Conservation (phyloP, 2,797 vertebrate genomes). For the Pangasius mekongensis region DNA sequence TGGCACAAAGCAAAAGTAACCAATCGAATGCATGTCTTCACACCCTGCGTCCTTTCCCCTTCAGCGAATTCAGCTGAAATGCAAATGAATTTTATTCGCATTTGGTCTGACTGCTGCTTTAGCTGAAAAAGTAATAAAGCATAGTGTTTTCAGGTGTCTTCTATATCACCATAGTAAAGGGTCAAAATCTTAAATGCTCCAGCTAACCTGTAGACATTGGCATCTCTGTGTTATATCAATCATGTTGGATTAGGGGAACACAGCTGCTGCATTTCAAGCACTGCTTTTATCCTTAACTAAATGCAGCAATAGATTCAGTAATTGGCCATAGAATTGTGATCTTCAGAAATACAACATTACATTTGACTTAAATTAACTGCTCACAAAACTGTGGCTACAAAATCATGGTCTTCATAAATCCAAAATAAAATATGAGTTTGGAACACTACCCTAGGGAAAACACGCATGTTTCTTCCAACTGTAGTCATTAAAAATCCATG, state of each 20-base stretch:
- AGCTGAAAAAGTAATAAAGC: background rate
- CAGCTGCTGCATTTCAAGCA: background rate
- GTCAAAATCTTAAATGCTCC: background rate
- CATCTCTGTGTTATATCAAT: background rate
- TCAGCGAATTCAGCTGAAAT: background rate
- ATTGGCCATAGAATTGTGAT: background rate
- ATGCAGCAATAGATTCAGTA: background rate
- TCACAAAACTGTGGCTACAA: background rate
- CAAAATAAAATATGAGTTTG: background rate
- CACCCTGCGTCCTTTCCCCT: background rate
- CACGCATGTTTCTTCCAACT: background rate
- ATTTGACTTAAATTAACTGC: background rate
- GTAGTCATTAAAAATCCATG: slow-evolving; percentile 12
- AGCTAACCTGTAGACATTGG: background rate
- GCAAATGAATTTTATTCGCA: background rate
- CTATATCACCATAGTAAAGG: background rate
- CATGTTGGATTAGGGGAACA: background rate
- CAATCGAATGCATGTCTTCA: background rate
- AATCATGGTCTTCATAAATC: slow-evolving; percentile 1
- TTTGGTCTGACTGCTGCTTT: background rate
- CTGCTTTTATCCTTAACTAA: background rate
- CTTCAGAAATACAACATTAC: background rate
- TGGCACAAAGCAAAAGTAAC: background rate
- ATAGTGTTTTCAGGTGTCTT: background rate
- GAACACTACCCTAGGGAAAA: background rate